Evolutionary conservation across 2,888 invertebrate genomes (phyloP).

Genomic region (Keiferia lycopersicella): DNA sequence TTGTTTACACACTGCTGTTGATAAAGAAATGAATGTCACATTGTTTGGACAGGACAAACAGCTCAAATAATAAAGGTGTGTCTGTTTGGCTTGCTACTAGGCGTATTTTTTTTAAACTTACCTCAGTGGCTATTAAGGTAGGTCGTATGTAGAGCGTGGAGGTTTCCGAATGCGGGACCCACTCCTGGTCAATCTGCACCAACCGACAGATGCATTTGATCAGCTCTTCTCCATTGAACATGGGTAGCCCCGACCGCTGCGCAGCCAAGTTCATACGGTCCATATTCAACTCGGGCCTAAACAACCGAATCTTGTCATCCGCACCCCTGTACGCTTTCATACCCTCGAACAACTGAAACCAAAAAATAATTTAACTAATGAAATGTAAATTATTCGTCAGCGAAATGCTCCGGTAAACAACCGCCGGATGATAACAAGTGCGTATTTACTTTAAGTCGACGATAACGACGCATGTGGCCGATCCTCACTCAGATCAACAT

Average conservation of each 20-base stretch:
- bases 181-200: conserved; percentile 96
- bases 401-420: conserved; percentile 22
- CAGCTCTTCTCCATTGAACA: conserved; percentile 93
- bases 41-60: conserved; percentile 35
- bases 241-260: conserved; percentile 91
- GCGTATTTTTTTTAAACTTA: conserved; percentile 70
- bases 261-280: conserved; percentile 94
- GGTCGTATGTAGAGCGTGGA: conserved; percentile 98
- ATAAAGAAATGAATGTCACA: neutral
- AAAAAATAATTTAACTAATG: neutral
- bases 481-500: conserved; percentile 25
- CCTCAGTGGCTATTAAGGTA: conserved; percentile 97
- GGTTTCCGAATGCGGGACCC: conserved; percentile 96
- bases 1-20: neutral
- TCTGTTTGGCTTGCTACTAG: neutral
- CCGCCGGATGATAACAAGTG: conserved; percentile 35
- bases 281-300: conserved; percentile 98
- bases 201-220: conserved; percentile 92
- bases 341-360: conserved; percentile 95
- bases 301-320: conserved; percentile 95
- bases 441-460: conserved; percentile 31
- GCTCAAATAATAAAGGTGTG: neutral
- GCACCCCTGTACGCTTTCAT: conserved; percentile 97
- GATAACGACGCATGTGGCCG: conserved; percentile 32
- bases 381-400: conserved; percentile 9